Evolutionary conservation across 1,140 invertebrate genomes (phyloP).

Genomic region (Colletes latitarsis): DNA sequence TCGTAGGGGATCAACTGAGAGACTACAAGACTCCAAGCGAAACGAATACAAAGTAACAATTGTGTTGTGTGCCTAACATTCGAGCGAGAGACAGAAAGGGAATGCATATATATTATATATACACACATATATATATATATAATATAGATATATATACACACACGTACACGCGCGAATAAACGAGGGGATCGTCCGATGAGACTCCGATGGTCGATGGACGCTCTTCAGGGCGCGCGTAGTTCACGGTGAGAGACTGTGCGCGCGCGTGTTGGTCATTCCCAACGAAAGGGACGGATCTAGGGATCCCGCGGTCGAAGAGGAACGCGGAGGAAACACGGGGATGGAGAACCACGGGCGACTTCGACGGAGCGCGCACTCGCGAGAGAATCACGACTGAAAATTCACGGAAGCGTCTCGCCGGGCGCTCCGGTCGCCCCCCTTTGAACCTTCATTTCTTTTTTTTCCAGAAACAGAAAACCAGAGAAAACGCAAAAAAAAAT

Average conservation of each 20-base stretch:
- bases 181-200: not conserved
- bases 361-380: not conserved
- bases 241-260: not conserved
- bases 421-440: constrained; percentile 43
- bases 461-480: constrained; percentile 25
- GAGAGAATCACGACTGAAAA: constrained; percentile 34
- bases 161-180: not conserved
- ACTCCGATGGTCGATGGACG: not conserved
- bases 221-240: too few relatives aligned
- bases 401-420: not conserved
- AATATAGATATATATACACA: not conserved
- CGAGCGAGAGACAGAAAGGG: constrained; percentile 14
- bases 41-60: constrained; percentile 9
- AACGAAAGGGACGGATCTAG: not conserved
- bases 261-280: not conserved
- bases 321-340: not conserved
- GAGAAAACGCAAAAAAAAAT: constrained; percentile 54
- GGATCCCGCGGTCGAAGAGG: not conserved
- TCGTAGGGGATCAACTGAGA: constrained; percentile 56
- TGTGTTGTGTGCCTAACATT: constrained; percentile 61
- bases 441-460: constrained; percentile 19
- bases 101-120: not conserved
- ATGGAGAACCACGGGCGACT: not conserved
- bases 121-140: too few relatives aligned
- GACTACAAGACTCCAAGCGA: constrained; percentile 55